Conservation (phyloP, 2,113 vertebrate genomes). For the Lethenteron reissneri region DNA sequence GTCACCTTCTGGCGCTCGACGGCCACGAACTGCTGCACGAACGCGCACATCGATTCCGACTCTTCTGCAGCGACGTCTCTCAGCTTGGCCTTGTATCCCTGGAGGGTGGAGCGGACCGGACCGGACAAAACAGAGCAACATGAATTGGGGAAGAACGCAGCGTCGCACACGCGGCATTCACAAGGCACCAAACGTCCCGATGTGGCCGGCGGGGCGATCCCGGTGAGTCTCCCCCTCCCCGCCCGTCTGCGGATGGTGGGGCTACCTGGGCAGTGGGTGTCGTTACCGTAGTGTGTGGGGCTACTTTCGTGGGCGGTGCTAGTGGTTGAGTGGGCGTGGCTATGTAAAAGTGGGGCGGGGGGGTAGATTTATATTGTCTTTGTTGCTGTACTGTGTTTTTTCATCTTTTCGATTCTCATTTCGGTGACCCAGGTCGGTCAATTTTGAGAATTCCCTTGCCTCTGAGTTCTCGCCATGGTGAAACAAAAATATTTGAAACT, state of each 20-base stretch:
- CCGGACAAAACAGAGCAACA: slow-evolving; percentile 1
- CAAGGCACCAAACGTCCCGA: neutral
- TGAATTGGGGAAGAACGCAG: neutral
- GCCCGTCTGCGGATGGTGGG: neutral
- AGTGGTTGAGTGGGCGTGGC: too few species aligned
- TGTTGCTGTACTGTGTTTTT: neutral
- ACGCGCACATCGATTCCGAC: slow-evolving; percentile 57
- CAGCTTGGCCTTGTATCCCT: slow-evolving; percentile 72
- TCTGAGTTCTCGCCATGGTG: neutral
- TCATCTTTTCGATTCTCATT: neutral
- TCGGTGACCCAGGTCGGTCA: neutral
- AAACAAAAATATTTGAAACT: neutral
- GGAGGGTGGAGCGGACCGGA: neutral
- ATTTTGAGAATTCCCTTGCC: neutral
- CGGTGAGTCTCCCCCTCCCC: neutral
- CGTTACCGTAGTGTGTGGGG: neutral
- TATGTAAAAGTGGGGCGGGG: neutral
- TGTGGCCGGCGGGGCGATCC: too few species aligned
- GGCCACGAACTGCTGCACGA: slow-evolving; percentile 59
- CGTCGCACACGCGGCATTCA: neutral
- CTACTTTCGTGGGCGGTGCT: too few species aligned
- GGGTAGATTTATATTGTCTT: neutral
- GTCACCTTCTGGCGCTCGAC: slow-evolving; percentile 50
- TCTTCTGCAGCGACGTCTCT: slow-evolving; percentile 59
- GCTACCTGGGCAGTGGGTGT: neutral